phyloP scores from a whole-genome alignment of 2,113 vertebrate species.

The Actenoides hombroni region DNA sequence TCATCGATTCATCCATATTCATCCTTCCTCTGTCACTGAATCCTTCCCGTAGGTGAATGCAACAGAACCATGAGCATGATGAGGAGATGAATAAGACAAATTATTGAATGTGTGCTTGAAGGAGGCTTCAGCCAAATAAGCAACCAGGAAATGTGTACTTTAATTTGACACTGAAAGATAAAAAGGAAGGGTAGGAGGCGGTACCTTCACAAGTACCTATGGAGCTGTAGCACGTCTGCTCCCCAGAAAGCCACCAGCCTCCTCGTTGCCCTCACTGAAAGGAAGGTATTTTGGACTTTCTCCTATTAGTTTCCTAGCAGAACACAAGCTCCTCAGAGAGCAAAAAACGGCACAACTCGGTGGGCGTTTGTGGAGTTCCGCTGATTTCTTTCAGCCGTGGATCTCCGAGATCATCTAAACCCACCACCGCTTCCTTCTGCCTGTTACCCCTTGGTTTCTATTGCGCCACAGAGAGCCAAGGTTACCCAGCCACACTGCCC shows the following conservation, averaged over 20 bases:
- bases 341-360: not conserved
- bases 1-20: conserved; percentile 54
- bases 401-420: not conserved
- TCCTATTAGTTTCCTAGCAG: not conserved
- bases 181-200: not conserved
- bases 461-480: not conserved
- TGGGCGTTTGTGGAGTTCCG: not conserved
- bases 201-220: not conserved
- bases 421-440: not conserved
- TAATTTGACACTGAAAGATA: not conserved
- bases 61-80: not conserved
- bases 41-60: conserved; percentile 32
- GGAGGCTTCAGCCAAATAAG: conserved; percentile 51
- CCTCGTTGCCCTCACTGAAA: not conserved
- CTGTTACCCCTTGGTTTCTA: not conserved
- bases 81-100: conserved; percentile 50
- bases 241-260: not conserved
- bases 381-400: not conserved
- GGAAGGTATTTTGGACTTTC: not conserved
- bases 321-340: not conserved
- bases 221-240: not conserved
- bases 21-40: conserved; percentile 2
- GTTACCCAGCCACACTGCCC: not conserved
- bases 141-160: conserved; percentile 8
- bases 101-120: conserved; percentile 5